Percentiles rank a stretch among this genome's conserved stretches.
Conservation (phyloP, 2,113 vertebrate species). For the Datnioides undecimradiatus region DNA sequence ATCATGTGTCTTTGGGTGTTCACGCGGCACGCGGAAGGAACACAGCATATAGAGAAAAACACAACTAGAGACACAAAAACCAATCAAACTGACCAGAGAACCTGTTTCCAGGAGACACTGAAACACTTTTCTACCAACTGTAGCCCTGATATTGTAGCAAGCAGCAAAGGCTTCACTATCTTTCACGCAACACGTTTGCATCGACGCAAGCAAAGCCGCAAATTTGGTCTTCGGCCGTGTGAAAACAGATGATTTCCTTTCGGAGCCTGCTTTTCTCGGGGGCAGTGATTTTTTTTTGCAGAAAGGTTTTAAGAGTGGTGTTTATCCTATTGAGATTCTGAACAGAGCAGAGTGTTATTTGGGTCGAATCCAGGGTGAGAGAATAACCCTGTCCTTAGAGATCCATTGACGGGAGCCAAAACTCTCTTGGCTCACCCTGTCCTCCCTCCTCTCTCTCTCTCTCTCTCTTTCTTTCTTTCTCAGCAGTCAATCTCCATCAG, state of each 20-base stretch:
- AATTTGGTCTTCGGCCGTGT: neutral
- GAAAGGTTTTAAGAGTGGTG: neutral
- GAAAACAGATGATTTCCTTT: neutral
- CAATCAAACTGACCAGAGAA: too few species aligned
- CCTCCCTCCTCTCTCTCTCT: neutral
- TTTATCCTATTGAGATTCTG: constrained; percentile 14
- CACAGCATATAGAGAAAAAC: too few species aligned
- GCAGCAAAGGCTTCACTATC: too few species aligned
- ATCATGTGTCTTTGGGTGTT: too few species aligned
- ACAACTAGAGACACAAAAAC: too few species aligned
- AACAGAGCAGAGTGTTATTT: constrained; percentile 14
- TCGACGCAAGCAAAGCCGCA: too few species aligned
- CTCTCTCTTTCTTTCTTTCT: neutral
- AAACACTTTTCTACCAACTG: too few species aligned
- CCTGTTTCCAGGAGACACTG: too few species aligned
- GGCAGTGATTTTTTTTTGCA: neutral
- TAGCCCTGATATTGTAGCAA: too few species aligned
- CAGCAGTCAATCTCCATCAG: constrained; percentile 3
- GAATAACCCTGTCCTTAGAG: constrained; percentile 21
- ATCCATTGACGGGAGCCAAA: constrained; percentile 19
- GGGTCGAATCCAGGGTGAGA: constrained; percentile 30
- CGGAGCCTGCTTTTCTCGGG: neutral
- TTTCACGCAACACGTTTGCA: too few species aligned
- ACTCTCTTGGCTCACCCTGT: neutral
- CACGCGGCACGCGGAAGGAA: too few species aligned